A percentile compares a stretch with the other conserved stretches of the same genome.
These are phyloP conservation scores for Danaus melanippus DNA, from an alignment of 1,140 invertebrate genomes.

Conservation along the genomic window DNA sequence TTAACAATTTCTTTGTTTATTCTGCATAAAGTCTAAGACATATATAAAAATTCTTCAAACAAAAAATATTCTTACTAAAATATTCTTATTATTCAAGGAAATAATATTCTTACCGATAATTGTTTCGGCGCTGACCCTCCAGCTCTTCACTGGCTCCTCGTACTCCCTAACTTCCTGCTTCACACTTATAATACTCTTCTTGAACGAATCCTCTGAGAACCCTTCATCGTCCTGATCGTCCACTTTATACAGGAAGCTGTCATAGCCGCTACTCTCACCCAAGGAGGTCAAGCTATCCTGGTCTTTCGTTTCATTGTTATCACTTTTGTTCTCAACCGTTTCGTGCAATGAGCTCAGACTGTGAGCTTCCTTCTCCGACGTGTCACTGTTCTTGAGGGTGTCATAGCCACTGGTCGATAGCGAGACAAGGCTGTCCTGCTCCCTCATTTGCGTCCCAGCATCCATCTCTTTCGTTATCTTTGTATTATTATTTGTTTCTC, in stretches of 20 bases:
- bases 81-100: too few species aligned
- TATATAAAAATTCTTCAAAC: too few species aligned
- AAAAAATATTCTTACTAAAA: too few species aligned
- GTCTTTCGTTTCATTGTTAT: conserved; percentile 30
- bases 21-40: too few species aligned
- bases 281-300: conserved; percentile 79
- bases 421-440: conserved; percentile 57
- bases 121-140: conserved; percentile 50
- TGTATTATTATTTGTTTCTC: conserved; percentile 56
- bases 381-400: conserved; percentile 58
- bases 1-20: too few species aligned
- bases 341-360: conserved; percentile 49
- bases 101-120: conserved; percentile 45
- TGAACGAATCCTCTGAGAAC: conserved; percentile 59
- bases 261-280: conserved; percentile 88
- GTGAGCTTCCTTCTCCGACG: conserved; percentile 53
- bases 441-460: conserved; percentile 28
- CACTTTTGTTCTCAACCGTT: conserved; percentile 11
- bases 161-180: conserved; percentile 25
- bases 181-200: conserved; percentile 41
- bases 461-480: conserved; percentile 55
- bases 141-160: conserved; percentile 44
- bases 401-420: conserved; percentile 56
- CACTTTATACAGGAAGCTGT: conserved; percentile 82
- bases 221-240: conserved; percentile 70